These are phyloP conservation scores for Platyrinchus mystaceus DNA, from an alignment of 2,797 vertebrate genomes.

Conservation along the genomic window DNA sequence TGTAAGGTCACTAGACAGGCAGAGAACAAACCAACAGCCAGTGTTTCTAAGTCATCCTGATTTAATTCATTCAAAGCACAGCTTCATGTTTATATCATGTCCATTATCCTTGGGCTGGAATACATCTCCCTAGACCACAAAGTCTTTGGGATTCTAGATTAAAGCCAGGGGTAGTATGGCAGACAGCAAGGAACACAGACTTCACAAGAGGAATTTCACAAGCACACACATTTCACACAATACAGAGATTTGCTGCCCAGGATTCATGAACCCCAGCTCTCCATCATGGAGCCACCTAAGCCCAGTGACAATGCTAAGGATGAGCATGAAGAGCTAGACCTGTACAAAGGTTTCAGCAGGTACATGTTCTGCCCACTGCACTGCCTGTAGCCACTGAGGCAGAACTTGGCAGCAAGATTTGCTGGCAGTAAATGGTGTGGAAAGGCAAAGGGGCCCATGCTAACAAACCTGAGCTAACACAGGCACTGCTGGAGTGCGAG, in stretches of 20 bases:
- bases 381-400: neutral
- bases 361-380: neutral
- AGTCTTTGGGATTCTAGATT: neutral
- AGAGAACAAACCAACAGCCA: neutral
- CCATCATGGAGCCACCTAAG: neutral
- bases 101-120: neutral
- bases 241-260: neutral
- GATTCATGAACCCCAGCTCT: neutral
- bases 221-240: neutral
- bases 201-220: neutral
- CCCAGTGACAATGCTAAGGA: fast-evolving
- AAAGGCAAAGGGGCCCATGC: neutral
- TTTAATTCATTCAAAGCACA: neutral
- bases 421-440: neutral
- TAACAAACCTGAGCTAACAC: neutral
- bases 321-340: neutral
- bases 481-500: fast-evolving
- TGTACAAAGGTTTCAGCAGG: neutral
- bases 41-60: neutral
- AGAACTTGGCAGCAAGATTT: neutral
- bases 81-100: neutral
- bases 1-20: neutral
- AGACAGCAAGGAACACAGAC: neutral
- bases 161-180: neutral
- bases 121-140: neutral